A percentile compares a stretch with the other conserved stretches of the same genome.
These are phyloP conservation scores for Odontamblyopus lacepedii DNA, from an alignment of 2,797 vertebrate genomes.

Conservation along the genomic window DNA sequence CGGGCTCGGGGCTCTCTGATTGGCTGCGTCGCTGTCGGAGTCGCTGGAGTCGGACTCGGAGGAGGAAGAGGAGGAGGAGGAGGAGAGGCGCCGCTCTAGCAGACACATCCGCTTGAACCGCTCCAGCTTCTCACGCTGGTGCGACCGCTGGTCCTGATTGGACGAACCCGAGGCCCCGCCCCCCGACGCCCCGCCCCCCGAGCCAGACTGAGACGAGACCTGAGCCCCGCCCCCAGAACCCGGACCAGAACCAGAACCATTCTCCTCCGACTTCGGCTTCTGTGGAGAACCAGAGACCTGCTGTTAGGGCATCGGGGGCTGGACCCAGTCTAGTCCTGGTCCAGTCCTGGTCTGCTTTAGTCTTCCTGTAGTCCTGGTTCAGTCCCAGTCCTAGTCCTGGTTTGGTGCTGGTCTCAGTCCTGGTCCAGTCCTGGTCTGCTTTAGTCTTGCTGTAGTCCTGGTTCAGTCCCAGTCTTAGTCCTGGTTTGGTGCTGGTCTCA, in stretches of 20 bases:
- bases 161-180: constrained; percentile 33
- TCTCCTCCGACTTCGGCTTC: constrained; percentile 81
- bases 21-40: constrained; percentile 71
- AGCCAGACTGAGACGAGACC: constrained; percentile 36
- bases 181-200: constrained; percentile 51
- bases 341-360: not conserved
- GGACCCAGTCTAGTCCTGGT: not conserved
- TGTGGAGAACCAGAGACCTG: constrained; percentile 37
- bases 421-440: too few relatives aligned
- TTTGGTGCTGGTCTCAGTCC: too few relatives aligned
- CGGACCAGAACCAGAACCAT: constrained; percentile 49
- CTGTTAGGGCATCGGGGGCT: not conserved
- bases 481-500: not conserved
- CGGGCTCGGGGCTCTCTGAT: constrained; percentile 47
- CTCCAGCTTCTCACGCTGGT: constrained; percentile 90
- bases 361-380: not conserved
- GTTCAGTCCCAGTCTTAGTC: not conserved
- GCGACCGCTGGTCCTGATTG: constrained; percentile 76
- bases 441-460: not conserved
- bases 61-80: constrained; percentile 86
- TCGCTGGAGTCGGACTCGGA: constrained; percentile 85
- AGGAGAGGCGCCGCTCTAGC: constrained; percentile 84
- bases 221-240: constrained; percentile 45
- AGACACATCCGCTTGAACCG: constrained; percentile 92
- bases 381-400: too few relatives aligned